Evolutionary conservation across 2,888 invertebrate genomes (phyloP).

Genomic region (Salticus scenicus): DNA sequence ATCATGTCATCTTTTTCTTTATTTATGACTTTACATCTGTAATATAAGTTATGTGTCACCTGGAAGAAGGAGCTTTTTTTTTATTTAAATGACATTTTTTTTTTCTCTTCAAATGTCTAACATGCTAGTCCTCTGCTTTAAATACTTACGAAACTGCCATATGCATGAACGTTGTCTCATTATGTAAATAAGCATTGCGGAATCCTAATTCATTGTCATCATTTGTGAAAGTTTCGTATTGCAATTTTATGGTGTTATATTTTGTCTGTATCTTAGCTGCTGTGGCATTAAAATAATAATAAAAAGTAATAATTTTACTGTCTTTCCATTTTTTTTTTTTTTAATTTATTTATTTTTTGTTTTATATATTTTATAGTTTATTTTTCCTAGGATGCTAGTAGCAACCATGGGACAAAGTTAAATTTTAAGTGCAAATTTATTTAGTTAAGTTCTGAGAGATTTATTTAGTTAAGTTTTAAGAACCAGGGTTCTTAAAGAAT

Average conservation of each 20-base stretch:
- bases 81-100: background rate
- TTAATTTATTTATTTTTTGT: too few relatives aligned
- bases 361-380: too few relatives aligned
- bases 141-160: conserved; percentile 20
- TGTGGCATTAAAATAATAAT: background rate
- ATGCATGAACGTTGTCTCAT: conserved; percentile 13
- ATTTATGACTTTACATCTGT: background rate
- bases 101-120: conserved; percentile 1
- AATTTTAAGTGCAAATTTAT: too few relatives aligned
- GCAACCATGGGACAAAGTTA: too few relatives aligned
- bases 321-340: too few relatives aligned
- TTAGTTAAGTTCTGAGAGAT: too few relatives aligned
- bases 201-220: conserved; percentile 11
- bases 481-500: too few relatives aligned
- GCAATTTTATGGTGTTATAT: background rate
- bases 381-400: too few relatives aligned
- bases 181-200: conserved; percentile 10
- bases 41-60: background rate
- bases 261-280: conserved; percentile 6
- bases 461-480: too few relatives aligned
- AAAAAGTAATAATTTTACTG: too few relatives aligned
- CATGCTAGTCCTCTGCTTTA: conserved; percentile 26
- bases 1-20: background rate
- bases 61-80: background rate
- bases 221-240: background rate